A percentile compares a stretch with the other conserved stretches of the same genome.
phyloP scores from a whole-genome alignment of 2,888 invertebrate species.

The Catocala fraxini region DNA sequence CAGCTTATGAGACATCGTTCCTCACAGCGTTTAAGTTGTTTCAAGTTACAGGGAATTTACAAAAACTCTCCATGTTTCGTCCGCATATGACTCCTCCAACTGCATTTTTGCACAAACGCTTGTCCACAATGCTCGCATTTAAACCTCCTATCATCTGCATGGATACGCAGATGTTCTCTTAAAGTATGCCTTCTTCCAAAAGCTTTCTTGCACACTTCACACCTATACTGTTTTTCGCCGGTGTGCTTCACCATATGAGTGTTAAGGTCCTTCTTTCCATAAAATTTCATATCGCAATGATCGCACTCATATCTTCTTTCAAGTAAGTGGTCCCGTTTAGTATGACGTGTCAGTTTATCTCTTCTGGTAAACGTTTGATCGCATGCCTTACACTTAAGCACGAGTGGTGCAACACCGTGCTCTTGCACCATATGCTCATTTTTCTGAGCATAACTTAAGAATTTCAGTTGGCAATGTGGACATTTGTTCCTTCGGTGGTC shows the following conservation, averaged over 20 bases:
- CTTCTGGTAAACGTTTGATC: slow-evolving; percentile 38
- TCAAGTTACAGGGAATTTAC: too few relatives aligned
- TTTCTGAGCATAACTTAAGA: slow-evolving; percentile 26
- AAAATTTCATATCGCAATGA: slow-evolving; percentile 40
- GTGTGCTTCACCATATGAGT: slow-evolving; percentile 45
- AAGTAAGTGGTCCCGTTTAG: slow-evolving; percentile 38
- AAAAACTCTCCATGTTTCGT: slow-evolving; percentile 28
- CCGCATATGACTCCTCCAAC: slow-evolving; percentile 45
- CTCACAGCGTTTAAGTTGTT: too few relatives aligned
- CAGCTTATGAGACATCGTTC: too few relatives aligned
- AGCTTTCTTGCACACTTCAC: slow-evolving; percentile 35
- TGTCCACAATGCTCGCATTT: slow-evolving; percentile 41
- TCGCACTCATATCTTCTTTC: slow-evolving; percentile 36
- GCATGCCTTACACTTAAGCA: slow-evolving; percentile 40
- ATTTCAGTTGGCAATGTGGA: slow-evolving; percentile 36
- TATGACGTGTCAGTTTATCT: slow-evolving; percentile 28
- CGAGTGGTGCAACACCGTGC: slow-evolving; percentile 28
- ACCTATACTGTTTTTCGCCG: slow-evolving; percentile 31
- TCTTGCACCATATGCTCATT: slow-evolving; percentile 34
- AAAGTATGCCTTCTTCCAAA: slow-evolving; percentile 36
- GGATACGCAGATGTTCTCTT: slow-evolving; percentile 42
- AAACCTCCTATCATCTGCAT: slow-evolving; percentile 38
- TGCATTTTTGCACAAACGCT: slow-evolving; percentile 46
- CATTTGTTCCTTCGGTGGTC: slow-evolving; percentile 36
- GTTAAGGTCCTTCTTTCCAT: slow-evolving; percentile 20